Conservation (phyloP, 1,140 invertebrate genomes). For the Brevipalpus yothersi region DNA sequence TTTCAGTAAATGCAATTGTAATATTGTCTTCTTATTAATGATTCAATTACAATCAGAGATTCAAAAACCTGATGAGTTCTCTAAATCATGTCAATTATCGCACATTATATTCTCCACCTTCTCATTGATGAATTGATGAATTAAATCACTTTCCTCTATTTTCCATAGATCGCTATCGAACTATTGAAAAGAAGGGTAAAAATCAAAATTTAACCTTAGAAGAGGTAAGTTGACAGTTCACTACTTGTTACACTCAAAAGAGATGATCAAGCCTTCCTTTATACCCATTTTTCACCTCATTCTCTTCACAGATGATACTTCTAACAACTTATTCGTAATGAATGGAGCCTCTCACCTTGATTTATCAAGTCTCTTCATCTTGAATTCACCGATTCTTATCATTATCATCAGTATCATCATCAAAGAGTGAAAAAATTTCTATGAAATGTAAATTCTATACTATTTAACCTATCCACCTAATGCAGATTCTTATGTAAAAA, state of each 20-base stretch:
- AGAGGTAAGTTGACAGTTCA: slow-evolving; percentile 27
- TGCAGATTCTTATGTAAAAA: too few relatives aligned
- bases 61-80: background rate
- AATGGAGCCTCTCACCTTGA: background rate
- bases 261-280: background rate
- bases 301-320: slow-evolving; percentile 33
- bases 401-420: too few relatives aligned
- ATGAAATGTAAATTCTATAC: too few relatives aligned
- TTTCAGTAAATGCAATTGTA: too few relatives aligned
- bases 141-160: slow-evolving; percentile 1
- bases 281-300: background rate
- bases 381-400: too few relatives aligned
- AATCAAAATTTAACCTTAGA: slow-evolving; percentile 41
- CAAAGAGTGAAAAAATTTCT: too few relatives aligned
- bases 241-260: background rate
- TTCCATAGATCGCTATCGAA: slow-evolving; percentile 37
- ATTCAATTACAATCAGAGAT: background rate
- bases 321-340: slow-evolving; percentile 43
- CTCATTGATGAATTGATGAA: background rate
- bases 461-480: too few relatives aligned
- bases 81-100: background rate
- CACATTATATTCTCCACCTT: background rate
- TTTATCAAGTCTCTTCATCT: too few relatives aligned
- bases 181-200: slow-evolving; percentile 42
- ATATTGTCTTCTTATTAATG: too few relatives aligned